Evolutionary conservation across 2,113 vertebrate genomes (phyloP).

Genomic region (Chitala chitala): DNA sequence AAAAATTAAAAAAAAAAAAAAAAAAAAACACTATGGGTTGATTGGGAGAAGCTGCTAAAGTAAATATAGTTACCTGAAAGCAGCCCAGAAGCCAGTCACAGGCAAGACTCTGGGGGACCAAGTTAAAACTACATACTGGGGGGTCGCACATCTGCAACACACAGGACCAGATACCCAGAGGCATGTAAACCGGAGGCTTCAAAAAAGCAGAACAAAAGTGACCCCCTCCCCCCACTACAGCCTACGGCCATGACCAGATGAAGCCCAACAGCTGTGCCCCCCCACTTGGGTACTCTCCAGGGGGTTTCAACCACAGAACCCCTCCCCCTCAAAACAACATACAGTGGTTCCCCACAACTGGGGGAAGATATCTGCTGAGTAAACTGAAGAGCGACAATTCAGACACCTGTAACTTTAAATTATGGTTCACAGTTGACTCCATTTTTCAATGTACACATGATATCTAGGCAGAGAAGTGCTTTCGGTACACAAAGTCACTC

Average conservation of each 20-base stretch:
- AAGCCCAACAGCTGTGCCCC: background rate
- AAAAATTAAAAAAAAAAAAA: no score
- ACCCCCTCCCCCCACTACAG: background rate
- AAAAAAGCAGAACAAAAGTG: background rate
- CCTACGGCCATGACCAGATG: background rate
- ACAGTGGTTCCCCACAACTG: background rate
- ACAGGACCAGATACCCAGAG: conserved; percentile 25
- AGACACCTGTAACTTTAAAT: no score
- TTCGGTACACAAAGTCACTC: no score
- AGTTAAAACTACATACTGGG: conserved; percentile 43
- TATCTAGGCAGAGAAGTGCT: no score
- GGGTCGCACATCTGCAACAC: conserved; percentile 42
- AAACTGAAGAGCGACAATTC: background rate
- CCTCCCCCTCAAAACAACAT: background rate
- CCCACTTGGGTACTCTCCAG: background rate
- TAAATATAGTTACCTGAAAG: conserved; percentile 67
- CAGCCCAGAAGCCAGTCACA: conserved; percentile 72
- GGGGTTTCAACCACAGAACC: conserved; percentile 10
- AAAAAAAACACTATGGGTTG: conserved; percentile 15
- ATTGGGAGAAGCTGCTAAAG: conserved; percentile 25
- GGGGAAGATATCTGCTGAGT: background rate
- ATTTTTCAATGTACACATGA: no score
- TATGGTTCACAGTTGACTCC: no score
- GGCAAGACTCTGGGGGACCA: conserved; percentile 50
- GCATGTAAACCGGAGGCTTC: conserved; percentile 9